Evolutionary conservation across 2,797 vertebrate genomes (phyloP).

Genomic region (Holocentrus rufus): DNA sequence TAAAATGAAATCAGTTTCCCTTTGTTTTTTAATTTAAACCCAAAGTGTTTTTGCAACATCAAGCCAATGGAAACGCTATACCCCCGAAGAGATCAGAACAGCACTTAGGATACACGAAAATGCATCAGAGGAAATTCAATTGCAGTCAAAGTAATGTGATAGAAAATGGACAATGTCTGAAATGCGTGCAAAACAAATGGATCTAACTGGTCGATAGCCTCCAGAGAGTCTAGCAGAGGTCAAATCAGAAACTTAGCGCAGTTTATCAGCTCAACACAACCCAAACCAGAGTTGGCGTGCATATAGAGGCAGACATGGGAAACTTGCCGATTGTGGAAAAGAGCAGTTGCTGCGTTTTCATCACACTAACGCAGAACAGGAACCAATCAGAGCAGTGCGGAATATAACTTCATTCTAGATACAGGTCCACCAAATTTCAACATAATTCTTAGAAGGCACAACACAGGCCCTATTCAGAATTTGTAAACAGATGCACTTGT

Average conservation of each 20-base stretch:
- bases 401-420: background rate
- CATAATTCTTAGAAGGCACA: background rate
- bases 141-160: conserved; percentile 83
- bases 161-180: conserved; percentile 80
- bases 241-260: conserved; percentile 55
- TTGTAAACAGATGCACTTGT: conserved; percentile 40
- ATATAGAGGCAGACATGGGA: conserved; percentile 43
- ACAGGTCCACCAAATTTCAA: background rate
- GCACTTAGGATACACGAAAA: conserved; percentile 82
- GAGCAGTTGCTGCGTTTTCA: conserved; percentile 24
- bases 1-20: conserved; percentile 69
- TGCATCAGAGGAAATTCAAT: conserved; percentile 83
- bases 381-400: conserved; percentile 9
- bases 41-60: conserved; percentile 73
- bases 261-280: conserved; percentile 59
- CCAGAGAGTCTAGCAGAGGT: conserved; percentile 76
- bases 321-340: conserved; percentile 9
- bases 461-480: conserved; percentile 5
- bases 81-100: conserved; percentile 69
- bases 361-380: background rate
- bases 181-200: conserved; percentile 80
- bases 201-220: conserved; percentile 75
- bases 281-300: conserved; percentile 64
- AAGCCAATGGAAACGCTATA: conserved; percentile 75
- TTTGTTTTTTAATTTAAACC: conserved; percentile 57